Base-by-base conservation (phyloP, 2,888 invertebrate species). In the Drosophila mimica region DNA sequence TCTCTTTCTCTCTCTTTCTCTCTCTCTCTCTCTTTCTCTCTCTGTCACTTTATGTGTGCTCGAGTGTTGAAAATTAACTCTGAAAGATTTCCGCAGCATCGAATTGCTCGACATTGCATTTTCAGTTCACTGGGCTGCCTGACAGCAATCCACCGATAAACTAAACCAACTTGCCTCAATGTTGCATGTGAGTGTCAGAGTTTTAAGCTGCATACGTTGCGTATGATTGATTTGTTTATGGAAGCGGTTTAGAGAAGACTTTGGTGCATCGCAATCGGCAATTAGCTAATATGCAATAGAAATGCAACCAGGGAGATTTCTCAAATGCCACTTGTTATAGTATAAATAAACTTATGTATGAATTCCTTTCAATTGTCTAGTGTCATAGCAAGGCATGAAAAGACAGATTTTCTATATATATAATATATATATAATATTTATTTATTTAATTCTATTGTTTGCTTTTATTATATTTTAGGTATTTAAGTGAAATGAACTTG, bases 61-160 rank as follows among this genome's bases (percentile, higher is more conserved):
- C 70, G 75, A 76, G 69, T 86, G 84, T 80, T 79, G 84, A 84
- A 87, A 87, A 85, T 85, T 87, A 85, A 81, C 87, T 84, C 81
- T 83, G 69, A 83, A 83, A 87, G 87, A 85, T 87, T 84, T 85
- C 71, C 74, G 71, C 71, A 74, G 61, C 64, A 83, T 73, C 68
- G 76, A 74, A 79, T 81, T 79, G 83, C 67, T 84, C 81, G 86
- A 82, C 84, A 79, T 77, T 76, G 81, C 77, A 77, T 75, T 79
- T 82, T 72, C 79, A 83, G 83, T 84, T 84, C 84, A 87, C 58
- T 87, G 77, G 51, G 67, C 62, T 69, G 76, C 56, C 69, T 58
- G 46, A 30, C 20, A 53, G 1, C 33, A 8, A 17, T 59, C 31
- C 64, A 63, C 43, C 65, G 75, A n/a, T 30, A 54, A 46, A 46